A percentile compares a stretch with the other conserved stretches of the same genome.
Evolutionary conservation across 2,888 invertebrate species (phyloP).

Genomic region (Tiliacea citrago): DNA sequence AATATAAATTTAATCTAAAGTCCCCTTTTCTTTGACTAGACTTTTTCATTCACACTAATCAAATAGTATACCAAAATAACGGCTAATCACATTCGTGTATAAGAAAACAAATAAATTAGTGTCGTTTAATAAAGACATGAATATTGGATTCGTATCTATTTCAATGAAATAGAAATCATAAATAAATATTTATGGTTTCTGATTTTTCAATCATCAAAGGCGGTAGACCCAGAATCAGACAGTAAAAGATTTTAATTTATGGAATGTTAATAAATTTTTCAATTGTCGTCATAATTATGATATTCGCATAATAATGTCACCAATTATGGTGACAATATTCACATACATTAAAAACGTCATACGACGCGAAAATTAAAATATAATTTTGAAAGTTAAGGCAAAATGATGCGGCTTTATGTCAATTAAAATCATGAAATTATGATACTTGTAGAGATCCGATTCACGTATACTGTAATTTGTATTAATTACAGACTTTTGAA

Average conservation of each 20-base stretch:
- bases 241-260: background rate
- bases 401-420: background rate
- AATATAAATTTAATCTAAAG: background rate
- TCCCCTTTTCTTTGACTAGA: background rate
- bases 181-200: background rate
- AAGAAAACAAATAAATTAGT: background rate
- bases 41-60: background rate
- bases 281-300: background rate
- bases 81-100: background rate
- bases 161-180: background rate
- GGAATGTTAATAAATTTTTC: background rate
- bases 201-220: background rate
- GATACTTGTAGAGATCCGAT: background rate
- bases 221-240: background rate
- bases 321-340: background rate
- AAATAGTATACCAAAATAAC: background rate
- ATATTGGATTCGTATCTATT: background rate
- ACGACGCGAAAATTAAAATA: slow-evolving; percentile 2
- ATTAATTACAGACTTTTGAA: slow-evolving; percentile 3
- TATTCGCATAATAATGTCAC: background rate
- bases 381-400: background rate
- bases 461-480: background rate
- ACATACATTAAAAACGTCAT: background rate
- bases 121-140: background rate
- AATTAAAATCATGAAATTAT: background rate